Conservation (phyloP, 2,113 vertebrate genomes). For the Brachyhypopomus gauderio region DNA sequence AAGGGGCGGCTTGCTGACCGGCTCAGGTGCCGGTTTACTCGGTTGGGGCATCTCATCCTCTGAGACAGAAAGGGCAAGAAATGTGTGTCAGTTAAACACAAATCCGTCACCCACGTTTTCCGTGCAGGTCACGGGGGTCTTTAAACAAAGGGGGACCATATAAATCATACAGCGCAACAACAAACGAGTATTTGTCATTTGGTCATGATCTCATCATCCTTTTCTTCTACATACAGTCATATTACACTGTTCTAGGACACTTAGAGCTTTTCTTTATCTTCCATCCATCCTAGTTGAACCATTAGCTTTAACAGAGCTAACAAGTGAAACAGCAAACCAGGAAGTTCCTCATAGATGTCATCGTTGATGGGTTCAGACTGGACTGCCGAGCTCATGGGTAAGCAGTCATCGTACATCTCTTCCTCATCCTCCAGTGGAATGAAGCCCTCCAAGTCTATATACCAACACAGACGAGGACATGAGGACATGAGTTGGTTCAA, state of each 20-base stretch:
- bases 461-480: not conserved
- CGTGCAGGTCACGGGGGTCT: not conserved
- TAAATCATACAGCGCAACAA: not conserved
- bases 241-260: not conserved
- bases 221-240: too few relatives aligned
- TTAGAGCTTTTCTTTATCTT: not conserved
- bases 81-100: not conserved
- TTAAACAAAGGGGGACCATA: not conserved
- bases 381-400: not conserved
- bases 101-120: not conserved
- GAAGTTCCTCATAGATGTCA: conserved; percentile 57
- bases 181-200: not conserved
- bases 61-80: conserved; percentile 20
- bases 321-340: conserved; percentile 39
- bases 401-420: conserved; percentile 51
- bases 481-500: not conserved
- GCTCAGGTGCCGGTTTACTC: conserved; percentile 32
- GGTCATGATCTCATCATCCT: not conserved
- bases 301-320: not conserved
- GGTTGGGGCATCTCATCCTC: conserved; percentile 46
- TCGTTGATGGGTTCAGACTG: conserved; percentile 43
- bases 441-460: conserved; percentile 69
- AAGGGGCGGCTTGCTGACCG: conserved; percentile 47
- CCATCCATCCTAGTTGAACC: too few relatives aligned
- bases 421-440: conserved; percentile 55